Percentiles rank a stretch among this genome's conserved stretches.
Evolutionary conservation across 2,888 invertebrate genomes (phyloP).

Genomic region (Coelogynopora nodosa): DNA sequence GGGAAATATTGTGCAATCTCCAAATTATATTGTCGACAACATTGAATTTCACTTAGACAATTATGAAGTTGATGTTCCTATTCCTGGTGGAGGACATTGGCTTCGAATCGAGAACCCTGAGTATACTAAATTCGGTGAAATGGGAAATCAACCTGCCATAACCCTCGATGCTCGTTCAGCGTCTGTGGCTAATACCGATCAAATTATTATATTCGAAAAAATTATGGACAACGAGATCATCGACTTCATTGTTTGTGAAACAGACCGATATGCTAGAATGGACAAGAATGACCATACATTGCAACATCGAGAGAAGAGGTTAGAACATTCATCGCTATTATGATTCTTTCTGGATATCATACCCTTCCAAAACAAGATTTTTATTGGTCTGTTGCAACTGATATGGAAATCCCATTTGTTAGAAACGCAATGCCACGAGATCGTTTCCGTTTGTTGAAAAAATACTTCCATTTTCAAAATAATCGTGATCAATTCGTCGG

Average conservation of each 20-base stretch:
- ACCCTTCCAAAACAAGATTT: slow-evolving; percentile 10
- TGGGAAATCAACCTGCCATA: neutral
- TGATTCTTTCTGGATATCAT: neutral
- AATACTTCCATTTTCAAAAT: too few relatives aligned
- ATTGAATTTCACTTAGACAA: neutral
- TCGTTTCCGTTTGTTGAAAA: too few relatives aligned
- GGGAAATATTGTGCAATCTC: slow-evolving; percentile 3
- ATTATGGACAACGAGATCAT: slow-evolving; percentile 14
- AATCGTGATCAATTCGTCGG: too few relatives aligned
- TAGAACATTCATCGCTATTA: neutral
- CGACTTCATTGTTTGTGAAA: neutral
- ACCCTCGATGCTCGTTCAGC: slow-evolving; percentile 4
- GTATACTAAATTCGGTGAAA: neutral
- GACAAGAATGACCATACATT: slow-evolving; percentile 5
- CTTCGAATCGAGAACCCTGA: neutral
- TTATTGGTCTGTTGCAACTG: slow-evolving; percentile 10
- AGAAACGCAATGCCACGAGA: too few relatives aligned
- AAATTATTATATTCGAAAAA: neutral
- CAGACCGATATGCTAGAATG: neutral
- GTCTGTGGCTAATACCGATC: neutral
- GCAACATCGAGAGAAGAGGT: slow-evolving; percentile 6
- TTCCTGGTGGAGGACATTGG: slow-evolving; percentile 1
- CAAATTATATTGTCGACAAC: neutral
- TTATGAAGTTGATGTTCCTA: neutral
- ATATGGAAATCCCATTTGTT: too few relatives aligned